Evolutionary conservation across 2,888 invertebrate species (phyloP).

Genomic region (Melanargia galathea): DNA sequence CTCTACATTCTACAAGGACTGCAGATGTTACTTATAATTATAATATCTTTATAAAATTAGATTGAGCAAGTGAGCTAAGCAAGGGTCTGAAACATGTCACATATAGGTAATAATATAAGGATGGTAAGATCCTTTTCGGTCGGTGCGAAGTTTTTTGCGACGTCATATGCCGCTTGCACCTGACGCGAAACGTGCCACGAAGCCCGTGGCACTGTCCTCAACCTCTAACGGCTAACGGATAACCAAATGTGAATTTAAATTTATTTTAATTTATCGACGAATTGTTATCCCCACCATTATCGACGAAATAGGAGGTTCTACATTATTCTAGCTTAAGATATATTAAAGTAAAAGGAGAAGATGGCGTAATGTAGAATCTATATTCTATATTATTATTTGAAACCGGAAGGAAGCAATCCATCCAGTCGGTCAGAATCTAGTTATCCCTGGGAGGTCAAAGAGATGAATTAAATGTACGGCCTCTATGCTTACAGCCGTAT

Average conservation of each 20-base stretch:
- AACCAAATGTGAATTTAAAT: background rate
- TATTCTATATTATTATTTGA: too few relatives aligned
- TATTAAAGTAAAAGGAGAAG: too few relatives aligned
- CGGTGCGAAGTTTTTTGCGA: conserved; percentile 44
- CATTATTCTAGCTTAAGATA: too few relatives aligned
- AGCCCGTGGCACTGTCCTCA: conserved; percentile 18
- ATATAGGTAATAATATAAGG: conserved; percentile 9
- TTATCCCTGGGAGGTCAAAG: too few relatives aligned
- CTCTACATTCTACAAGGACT: background rate
- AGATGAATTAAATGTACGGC: too few relatives aligned
- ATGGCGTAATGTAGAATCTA: too few relatives aligned
- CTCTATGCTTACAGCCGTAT: too few relatives aligned
- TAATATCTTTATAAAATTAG: conserved; percentile 4
- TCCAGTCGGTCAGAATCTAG: too few relatives aligned
- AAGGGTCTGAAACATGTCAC: conserved; percentile 9
- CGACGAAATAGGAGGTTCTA: too few relatives aligned
- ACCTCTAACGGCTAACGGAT: conserved; percentile 3
- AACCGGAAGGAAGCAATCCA: too few relatives aligned
- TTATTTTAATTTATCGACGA: background rate
- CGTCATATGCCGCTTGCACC: conserved; percentile 65
- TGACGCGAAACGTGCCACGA: conserved; percentile 53
- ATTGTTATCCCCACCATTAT: too few relatives aligned
- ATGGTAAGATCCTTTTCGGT: conserved; percentile 40
- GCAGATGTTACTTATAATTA: background rate
- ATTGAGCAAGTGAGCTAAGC: background rate